Base-by-base conservation (phyloP, 2,888 invertebrate genomes). In the Mechanitis mazaeus region DNA sequence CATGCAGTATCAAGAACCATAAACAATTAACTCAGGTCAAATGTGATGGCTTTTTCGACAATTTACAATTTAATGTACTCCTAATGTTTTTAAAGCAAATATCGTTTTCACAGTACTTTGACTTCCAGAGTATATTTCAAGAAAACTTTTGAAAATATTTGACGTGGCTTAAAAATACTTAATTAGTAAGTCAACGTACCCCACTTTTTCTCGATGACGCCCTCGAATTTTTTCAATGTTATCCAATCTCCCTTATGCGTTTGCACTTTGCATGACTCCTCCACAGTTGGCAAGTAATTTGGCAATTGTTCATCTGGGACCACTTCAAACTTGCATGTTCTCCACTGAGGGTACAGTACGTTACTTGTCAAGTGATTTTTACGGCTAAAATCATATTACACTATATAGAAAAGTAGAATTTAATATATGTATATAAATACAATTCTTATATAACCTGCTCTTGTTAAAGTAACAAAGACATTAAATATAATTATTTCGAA, bases 221-320 rank as follows among this genome's bases (percentile, higher is more conserved):
- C 74, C 67, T 80, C 74, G 56, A 81, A 83, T 55, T 72, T 64
- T 38, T 73, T 68, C 33, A 71, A 74, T 0, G 74, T 75, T 1
- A 42, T 64, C 75, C 77, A 79, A 12, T 61, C 65, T 2, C 59
- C 64, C 5, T 73, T 69, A 6, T 61, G 60, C n/a, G 77, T 59
- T 61, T 70, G 79, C n/a, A 92, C 73, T 74, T 87, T 81, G 77
- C 93, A 92, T 0, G 94, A 94, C 66, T 86, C 74, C 62, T 85
- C 81, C 45, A 90, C 57, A 35, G 81, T 74, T 2, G 94, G 94
- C 65, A 93, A 72, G 75, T 92, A 93, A 35, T 81, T 72, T 1
- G 66, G 64, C 3, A 85, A 63, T 33, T 88, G 77, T 1, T 81
- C 74, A n/a, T 80, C 74, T 12, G 78, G 67, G 35, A 94, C 69